Evolutionary conservation across 2,888 invertebrate genomes (phyloP).

Genomic region (Buathra laborator): DNA sequence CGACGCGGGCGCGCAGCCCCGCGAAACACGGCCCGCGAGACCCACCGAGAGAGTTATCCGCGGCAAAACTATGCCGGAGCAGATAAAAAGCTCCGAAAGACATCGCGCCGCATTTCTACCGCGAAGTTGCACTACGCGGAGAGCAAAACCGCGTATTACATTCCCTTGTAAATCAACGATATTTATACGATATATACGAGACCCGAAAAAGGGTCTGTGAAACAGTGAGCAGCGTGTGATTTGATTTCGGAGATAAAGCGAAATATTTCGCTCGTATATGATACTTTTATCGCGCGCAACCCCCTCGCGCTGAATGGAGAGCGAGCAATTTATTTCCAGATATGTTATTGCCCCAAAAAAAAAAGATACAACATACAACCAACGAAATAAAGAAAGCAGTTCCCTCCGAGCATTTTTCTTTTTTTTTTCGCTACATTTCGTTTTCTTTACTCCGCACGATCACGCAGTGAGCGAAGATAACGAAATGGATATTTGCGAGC

Average conservation of each 20-base stretch:
- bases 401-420: background rate
- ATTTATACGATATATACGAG: conserved; percentile 56
- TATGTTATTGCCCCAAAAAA: background rate
- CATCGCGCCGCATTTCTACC: background rate
- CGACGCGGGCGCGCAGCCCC: background rate
- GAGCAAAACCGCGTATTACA: background rate
- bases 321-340: background rate
- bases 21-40: background rate
- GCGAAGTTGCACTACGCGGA: background rate
- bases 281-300: background rate
- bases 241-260: conserved; percentile 44
- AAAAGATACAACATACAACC: background rate
- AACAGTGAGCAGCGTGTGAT: conserved; percentile 56
- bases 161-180: conserved; percentile 59
- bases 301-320: background rate
- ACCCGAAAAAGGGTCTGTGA: conserved; percentile 5
- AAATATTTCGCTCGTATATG: conserved; percentile 15
- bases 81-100: conserved; percentile 3
- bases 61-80: background rate
- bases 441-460: background rate
- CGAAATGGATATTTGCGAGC: conserved; percentile 26
- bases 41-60: too few relatives aligned
- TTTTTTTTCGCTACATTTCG: background rate
- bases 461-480: conserved; percentile 6
- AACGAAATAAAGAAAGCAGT: background rate